Conservation (phyloP, 2,113 vertebrate genomes). For the Clinocottus analis region DNA sequence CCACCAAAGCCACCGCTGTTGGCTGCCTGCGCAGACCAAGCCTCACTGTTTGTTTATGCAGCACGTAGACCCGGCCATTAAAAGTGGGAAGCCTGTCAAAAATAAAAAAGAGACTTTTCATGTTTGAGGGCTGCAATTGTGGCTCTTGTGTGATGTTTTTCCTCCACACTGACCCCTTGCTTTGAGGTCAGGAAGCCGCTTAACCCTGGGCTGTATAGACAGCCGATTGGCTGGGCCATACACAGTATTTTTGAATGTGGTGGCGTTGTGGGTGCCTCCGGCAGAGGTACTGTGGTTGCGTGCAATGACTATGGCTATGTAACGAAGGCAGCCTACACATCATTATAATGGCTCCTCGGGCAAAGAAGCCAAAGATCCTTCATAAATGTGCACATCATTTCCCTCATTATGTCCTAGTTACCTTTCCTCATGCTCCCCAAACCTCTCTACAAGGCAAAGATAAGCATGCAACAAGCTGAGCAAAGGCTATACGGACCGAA, state of each 20-base stretch:
- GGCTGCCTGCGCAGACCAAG: constrained; percentile 71
- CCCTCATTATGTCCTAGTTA: constrained; percentile 58
- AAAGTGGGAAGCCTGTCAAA: constrained; percentile 82
- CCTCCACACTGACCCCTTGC: constrained; percentile 79
- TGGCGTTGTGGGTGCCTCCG: constrained; percentile 65
- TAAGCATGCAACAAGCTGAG: constrained; percentile 53
- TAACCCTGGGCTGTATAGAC: constrained; percentile 74
- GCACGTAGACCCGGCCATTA: constrained; percentile 78
- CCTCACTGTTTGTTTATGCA: constrained; percentile 82
- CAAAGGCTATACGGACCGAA: constrained; percentile 13
- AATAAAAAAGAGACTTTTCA: constrained; percentile 86
- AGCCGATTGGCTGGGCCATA: constrained; percentile 61
- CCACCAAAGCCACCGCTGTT: constrained; percentile 80
- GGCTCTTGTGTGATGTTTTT: constrained; percentile 85
- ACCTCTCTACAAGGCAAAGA: constrained; percentile 42
- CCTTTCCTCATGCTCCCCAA: constrained; percentile 56
- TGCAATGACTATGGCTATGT: constrained; percentile 68
- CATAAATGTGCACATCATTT: constrained; percentile 66
- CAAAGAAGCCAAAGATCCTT: constrained; percentile 67
- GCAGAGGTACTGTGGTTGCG: constrained; percentile 68
- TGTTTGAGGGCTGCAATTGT: constrained; percentile 85
- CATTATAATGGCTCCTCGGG: constrained; percentile 77
- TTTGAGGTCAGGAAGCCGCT: constrained; percentile 77
- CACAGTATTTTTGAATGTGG: constrained; percentile 73
- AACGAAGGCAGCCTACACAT: constrained; percentile 68